Evolutionary conservation across 2,888 invertebrate species (phyloP).

Genomic region (Lepeophtheirus nordmannii): DNA sequence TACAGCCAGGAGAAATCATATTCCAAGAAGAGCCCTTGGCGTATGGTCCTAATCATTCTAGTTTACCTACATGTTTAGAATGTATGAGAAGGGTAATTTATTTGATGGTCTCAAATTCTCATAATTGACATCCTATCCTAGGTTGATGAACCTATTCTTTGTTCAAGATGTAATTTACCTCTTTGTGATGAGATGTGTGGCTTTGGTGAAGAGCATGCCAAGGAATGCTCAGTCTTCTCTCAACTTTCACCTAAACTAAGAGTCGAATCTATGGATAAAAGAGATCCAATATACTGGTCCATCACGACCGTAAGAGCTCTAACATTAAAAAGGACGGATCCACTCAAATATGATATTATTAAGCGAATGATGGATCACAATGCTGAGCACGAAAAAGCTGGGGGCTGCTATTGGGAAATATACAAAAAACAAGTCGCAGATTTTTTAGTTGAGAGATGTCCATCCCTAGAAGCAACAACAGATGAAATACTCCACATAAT

Average conservation of each 20-base stretch:
- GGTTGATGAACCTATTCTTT: slow-evolving; percentile 27
- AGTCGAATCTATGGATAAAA: not conserved
- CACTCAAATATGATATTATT: slow-evolving; percentile 8
- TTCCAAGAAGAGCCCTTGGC: slow-evolving; percentile 18
- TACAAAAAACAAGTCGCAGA: slow-evolving; percentile 16
- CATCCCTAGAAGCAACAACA: not conserved
- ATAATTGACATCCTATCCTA: not conserved
- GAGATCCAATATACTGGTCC: slow-evolving; percentile 13
- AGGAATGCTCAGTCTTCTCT: slow-evolving; percentile 10
- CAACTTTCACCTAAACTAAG: not conserved
- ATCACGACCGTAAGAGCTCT: slow-evolving; percentile 9
- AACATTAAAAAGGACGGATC: not conserved
- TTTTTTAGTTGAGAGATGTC: slow-evolving; percentile 11
- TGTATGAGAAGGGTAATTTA: slow-evolving; percentile 17
- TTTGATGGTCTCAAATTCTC: not conserved
- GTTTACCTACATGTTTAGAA: slow-evolving; percentile 14
- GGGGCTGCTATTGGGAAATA: not conserved
- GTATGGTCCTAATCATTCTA: slow-evolving; percentile 9
- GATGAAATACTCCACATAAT: not conserved
- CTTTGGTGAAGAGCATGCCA: slow-evolving; percentile 19
- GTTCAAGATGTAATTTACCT: slow-evolving; percentile 29
- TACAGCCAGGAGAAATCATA: slow-evolving; percentile 18
- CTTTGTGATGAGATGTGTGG: slow-evolving; percentile 29
- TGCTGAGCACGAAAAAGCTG: slow-evolving; percentile 9
- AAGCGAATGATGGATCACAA: slow-evolving; percentile 21